phyloP scores from a whole-genome alignment of 2,888 invertebrate species.

The Xylocampa areola region DNA sequence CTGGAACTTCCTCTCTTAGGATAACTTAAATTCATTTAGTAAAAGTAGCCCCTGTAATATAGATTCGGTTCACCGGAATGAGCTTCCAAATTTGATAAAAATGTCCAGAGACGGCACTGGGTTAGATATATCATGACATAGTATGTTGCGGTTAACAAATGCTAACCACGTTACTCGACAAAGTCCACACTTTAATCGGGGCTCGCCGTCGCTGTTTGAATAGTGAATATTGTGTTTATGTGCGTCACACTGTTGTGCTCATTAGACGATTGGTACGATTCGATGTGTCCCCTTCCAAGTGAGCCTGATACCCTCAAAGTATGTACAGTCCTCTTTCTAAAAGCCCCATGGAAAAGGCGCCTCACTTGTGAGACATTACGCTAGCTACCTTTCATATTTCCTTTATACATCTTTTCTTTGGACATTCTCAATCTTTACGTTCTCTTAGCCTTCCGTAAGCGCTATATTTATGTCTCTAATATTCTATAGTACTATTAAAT shows the following conservation, averaged over 20 bases:
- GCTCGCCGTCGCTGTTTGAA: constrained; percentile 80
- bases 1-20: too few relatives aligned
- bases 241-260: constrained; percentile 89
- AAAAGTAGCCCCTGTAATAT: too few relatives aligned
- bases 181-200: constrained; percentile 73
- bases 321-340: constrained; percentile 70
- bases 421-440: constrained; percentile 56
- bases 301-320: constrained; percentile 78
- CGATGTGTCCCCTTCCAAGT: constrained; percentile 82
- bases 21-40: too few relatives aligned
- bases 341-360: constrained; percentile 83
- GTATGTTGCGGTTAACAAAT: constrained; percentile 45
- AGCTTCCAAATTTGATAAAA: too few relatives aligned
- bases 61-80: too few relatives aligned
- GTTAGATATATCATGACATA: constrained; percentile 28
- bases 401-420: constrained; percentile 56
- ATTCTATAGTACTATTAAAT: constrained; percentile 46
- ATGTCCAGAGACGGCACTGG: too few relatives aligned
- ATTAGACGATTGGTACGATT: constrained; percentile 83
- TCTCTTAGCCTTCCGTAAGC: constrained; percentile 55
- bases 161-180: constrained; percentile 35
- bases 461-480: constrained; percentile 56
- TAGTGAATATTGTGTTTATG: constrained; percentile 88
- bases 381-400: constrained; percentile 72
- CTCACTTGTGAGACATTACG: constrained; percentile 89